These are phyloP conservation scores for Calliopum simillimum DNA, from an alignment of 2,888 invertebrate genomes.

Conservation along the genomic window DNA sequence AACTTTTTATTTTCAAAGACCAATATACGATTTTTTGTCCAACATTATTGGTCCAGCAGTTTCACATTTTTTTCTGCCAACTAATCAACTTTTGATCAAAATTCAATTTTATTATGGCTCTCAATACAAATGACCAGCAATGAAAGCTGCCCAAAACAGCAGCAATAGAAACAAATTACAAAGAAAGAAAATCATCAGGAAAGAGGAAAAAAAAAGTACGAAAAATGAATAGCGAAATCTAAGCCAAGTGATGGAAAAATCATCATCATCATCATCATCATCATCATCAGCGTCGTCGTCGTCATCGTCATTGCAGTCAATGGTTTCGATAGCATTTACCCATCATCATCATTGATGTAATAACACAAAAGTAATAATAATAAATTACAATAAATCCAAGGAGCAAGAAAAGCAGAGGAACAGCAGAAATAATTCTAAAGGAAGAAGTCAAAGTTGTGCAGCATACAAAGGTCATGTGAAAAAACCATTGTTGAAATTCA, in stretches of 20 bases:
- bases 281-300: too few relatives aligned
- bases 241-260: too few relatives aligned
- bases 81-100: conserved; percentile 9
- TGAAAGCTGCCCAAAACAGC: not conserved
- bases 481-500: too few relatives aligned
- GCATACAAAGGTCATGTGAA: too few relatives aligned
- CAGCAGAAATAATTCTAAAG: not conserved
- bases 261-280: too few relatives aligned
- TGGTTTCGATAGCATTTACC: too few relatives aligned
- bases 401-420: not conserved
- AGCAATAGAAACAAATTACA: not conserved
- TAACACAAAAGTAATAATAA: conserved; percentile 9
- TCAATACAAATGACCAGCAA: not conserved
- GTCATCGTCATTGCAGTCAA: too few relatives aligned
- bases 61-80: not conserved
- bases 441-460: not conserved
- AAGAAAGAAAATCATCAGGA: not conserved
- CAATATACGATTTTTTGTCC: too few relatives aligned
- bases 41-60: not conserved
- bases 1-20: too few relatives aligned
- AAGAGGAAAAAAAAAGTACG: not conserved
- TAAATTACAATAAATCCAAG: conserved; percentile 8
- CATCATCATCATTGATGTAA: not conserved
- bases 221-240: not conserved
- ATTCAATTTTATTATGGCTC: conserved; percentile 14